Percentiles rank a stretch among this genome's conserved stretches.
These are phyloP conservation scores for Aphaenogaster rudis DNA, from an alignment of 1,140 invertebrate genomes.

Conservation along the genomic window DNA sequence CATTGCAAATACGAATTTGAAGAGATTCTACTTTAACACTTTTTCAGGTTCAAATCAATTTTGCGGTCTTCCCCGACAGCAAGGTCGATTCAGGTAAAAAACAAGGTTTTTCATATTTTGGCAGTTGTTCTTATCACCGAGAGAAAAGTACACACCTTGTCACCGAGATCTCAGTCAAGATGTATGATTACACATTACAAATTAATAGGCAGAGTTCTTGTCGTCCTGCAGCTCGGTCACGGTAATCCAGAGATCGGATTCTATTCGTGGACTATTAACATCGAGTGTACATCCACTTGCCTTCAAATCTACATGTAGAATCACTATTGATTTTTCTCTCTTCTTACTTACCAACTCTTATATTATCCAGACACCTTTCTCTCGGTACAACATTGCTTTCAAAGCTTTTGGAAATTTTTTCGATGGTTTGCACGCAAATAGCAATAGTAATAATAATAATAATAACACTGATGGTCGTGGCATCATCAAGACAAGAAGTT, in stretches of 20 bases:
- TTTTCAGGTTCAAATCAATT: constrained; percentile 86
- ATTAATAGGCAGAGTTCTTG: constrained; percentile 45
- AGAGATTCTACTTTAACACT: constrained; percentile 82
- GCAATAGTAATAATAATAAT: constrained; percentile 81
- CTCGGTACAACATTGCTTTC: constrained; percentile 79
- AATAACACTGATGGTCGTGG: constrained; percentile 75
- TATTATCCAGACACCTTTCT: constrained; percentile 76
- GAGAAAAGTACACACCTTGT: constrained; percentile 77
- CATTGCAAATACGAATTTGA: constrained; percentile 72
- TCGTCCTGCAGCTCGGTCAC: constrained; percentile 37
- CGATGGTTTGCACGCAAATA: constrained; percentile 82
- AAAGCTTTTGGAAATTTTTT: constrained; percentile 80
- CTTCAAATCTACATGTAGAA: constrained; percentile 47
- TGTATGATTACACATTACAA: constrained; percentile 35
- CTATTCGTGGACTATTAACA: constrained; percentile 33
- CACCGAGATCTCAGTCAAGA: constrained; percentile 39
- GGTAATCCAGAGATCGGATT: constrained; percentile 26
- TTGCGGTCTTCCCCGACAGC: constrained; percentile 85
- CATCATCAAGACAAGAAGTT: constrained; percentile 63
- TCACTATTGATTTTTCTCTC: constrained; percentile 23
- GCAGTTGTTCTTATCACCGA: constrained; percentile 76
- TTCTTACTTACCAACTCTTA: constrained; percentile 42
- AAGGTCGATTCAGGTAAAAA: constrained; percentile 86
- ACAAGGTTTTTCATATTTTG: constrained; percentile 79
- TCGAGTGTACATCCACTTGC: constrained; percentile 12